A percentile compares a stretch with the other conserved stretches of the same genome.
Conservation (phyloP, 1,140 invertebrate species). For the Spodoptera frugiperda region DNA sequence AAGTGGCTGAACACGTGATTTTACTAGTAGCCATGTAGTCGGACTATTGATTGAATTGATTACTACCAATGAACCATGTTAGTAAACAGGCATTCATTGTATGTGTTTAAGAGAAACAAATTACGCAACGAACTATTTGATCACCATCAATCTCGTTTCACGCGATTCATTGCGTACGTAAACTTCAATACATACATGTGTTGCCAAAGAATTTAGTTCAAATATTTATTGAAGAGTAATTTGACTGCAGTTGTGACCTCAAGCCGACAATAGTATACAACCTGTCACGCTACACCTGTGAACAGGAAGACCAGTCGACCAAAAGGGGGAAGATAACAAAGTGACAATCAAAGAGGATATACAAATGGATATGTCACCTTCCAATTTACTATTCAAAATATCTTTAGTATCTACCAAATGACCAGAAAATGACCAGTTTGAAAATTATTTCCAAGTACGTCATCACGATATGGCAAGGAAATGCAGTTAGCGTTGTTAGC, state of each 20-base stretch:
- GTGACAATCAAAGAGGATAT: too few species aligned
- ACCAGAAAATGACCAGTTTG: background rate
- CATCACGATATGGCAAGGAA: slow-evolving; percentile 21
- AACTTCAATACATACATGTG: too few species aligned
- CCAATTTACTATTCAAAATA: background rate
- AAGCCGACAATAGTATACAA: too few species aligned
- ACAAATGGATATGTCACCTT: background rate
- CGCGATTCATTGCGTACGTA: background rate
- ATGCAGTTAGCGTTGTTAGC: slow-evolving; percentile 9
- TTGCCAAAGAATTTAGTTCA: too few species aligned
- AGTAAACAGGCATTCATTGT: slow-evolving; percentile 30
- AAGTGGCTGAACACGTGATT: background rate
- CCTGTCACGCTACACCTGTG: too few species aligned
- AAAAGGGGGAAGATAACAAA: too few species aligned
- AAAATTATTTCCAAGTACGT: slow-evolving; percentile 33
- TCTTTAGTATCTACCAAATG: background rate
- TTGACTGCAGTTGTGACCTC: too few species aligned
- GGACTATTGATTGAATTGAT: slow-evolving; percentile 19
- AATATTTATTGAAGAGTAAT: too few species aligned
- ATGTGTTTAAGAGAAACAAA: slow-evolving; percentile 8
- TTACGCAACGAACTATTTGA: slow-evolving; percentile 38
- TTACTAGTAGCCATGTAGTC: background rate
- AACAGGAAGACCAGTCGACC: too few species aligned
- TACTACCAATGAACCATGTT: slow-evolving; percentile 35
- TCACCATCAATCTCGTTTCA: slow-evolving; percentile 29